Percentiles rank a stretch among this genome's conserved stretches.
phyloP scores from a whole-genome alignment of 2,113 vertebrate genomes.

The Monopterus albus region DNA sequence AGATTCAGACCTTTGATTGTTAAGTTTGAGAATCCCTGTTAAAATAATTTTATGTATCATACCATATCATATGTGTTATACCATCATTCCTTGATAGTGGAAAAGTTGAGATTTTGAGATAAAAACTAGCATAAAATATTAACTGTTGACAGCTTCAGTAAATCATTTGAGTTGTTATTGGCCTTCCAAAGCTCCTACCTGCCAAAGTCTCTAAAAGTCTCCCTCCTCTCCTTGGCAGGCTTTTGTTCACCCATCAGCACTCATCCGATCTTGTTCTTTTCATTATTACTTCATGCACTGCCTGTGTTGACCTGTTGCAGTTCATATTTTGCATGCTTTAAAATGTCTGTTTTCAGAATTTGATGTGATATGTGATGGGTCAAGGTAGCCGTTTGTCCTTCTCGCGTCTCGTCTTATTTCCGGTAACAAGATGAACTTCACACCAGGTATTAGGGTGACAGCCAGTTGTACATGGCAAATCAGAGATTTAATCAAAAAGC shows the following conservation, averaged over 20 bases:
- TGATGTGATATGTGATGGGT: neutral
- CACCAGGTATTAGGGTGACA: conserved; percentile 10
- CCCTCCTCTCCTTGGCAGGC: neutral
- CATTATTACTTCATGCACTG: conserved; percentile 17
- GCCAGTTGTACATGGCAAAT: conserved; percentile 14
- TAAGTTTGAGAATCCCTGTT: no score
- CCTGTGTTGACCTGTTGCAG: conserved; percentile 5
- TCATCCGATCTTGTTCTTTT: neutral
- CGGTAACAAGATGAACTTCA: conserved; percentile 28
- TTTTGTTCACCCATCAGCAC: neutral
- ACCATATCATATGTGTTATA: no score
- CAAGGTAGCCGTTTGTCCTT: conserved; percentile 1
- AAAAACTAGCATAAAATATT: neutral
- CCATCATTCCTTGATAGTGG: no score
- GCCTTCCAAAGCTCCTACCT: neutral
- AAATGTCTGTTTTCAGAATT: neutral
- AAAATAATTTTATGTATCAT: no score
- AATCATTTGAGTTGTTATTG: neutral
- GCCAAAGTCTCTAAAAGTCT: neutral
- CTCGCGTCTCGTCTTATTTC: conserved; percentile 31
- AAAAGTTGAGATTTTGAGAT: neutral
- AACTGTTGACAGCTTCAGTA: neutral
- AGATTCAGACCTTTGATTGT: no score
- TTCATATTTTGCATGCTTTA: conserved; percentile 6
- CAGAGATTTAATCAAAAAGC: conserved; percentile 40